Evolutionary conservation across 1,140 invertebrate species (phyloP), one percentile per base, ranked within the genome.

Genomic region (Coptotermes formosanus): DNA sequence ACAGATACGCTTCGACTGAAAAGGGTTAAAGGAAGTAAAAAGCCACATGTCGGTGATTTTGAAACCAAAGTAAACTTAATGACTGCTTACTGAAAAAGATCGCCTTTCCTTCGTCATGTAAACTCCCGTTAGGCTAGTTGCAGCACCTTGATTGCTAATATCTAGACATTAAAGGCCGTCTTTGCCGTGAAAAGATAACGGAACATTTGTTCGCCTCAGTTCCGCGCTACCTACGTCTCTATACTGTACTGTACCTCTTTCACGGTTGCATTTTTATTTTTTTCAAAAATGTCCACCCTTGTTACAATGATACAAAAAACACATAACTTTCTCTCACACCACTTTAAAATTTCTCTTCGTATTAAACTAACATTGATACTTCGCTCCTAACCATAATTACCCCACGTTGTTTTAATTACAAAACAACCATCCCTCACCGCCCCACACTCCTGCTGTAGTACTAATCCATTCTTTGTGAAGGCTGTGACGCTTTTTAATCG

Each of bases 291-390:
- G 64, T n/a, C 64, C 64, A n/a, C 64, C n/a, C 64, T 14, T 14
- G 25, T 30, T 75, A 25, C n/a, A 30, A 30, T 16, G 25, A 30
- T 75, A 75, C n/a, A 75, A 75, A 75, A 59, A 75, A 8, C 9
- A 75, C n/a, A 75, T 75, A 75, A 75, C 64, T 75, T 30, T 75
- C n/a, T 25, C 64, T 75, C 64, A 75, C n/a, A 75, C 64, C 64
- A 30, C 64, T 75, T 75, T n/a, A 75, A 75, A 75, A 75, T 11
- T 75, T 75, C 64, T 75, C 64, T 30, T 30, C 64, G 64, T 75
- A 75, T 75, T 75, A 75, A 75, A n/a, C 64, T 75, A 75, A 75
- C 64, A 75, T 75, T 75, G 64, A 75, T 75, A 75, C 64, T 75
- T 75, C 64, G 30, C 64, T 75, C 64, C 64, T 75, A 8, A 14